phyloP scores from a whole-genome alignment of 2,113 vertebrate species.

The Elachura formosa region DNA sequence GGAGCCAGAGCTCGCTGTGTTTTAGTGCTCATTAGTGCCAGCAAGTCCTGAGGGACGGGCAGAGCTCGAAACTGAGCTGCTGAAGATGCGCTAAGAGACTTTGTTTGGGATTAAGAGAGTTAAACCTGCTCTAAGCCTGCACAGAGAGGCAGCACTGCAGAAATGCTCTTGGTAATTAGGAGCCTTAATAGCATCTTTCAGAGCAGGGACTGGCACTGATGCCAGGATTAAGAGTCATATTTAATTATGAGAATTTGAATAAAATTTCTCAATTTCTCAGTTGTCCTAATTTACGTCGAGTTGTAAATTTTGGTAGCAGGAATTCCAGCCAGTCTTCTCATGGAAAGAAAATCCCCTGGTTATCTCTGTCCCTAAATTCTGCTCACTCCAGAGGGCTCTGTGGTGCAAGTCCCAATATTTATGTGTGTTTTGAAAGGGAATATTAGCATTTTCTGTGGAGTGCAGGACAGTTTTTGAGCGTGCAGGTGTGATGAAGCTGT shows the following conservation, averaged over 20 bases:
- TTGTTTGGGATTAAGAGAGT: conserved; percentile 50
- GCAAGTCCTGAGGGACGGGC: conserved; percentile 28
- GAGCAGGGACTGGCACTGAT: background rate
- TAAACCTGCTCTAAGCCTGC: conserved; percentile 49
- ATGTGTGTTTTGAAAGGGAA: background rate
- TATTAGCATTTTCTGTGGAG: background rate
- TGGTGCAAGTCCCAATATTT: background rate
- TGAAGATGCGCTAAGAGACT: conserved; percentile 25
- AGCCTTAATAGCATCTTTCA: conserved; percentile 8
- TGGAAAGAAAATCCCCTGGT: background rate
- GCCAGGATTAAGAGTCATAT: background rate
- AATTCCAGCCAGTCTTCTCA: background rate
- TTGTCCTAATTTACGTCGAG: background rate
- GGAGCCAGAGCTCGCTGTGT: background rate
- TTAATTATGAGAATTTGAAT: background rate
- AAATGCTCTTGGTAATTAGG: background rate
- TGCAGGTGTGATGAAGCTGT: background rate
- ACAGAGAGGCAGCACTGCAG: background rate
- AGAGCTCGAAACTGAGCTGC: conserved; percentile 35
- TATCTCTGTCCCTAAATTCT: background rate
- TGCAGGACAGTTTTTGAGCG: background rate
- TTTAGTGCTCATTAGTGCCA: conserved; percentile 23
- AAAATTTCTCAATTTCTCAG: background rate
- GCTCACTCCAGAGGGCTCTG: background rate
- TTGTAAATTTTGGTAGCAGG: background rate